Conservation (phyloP, 2,113 vertebrate species). For the Tragelaphus scriptus region DNA sequence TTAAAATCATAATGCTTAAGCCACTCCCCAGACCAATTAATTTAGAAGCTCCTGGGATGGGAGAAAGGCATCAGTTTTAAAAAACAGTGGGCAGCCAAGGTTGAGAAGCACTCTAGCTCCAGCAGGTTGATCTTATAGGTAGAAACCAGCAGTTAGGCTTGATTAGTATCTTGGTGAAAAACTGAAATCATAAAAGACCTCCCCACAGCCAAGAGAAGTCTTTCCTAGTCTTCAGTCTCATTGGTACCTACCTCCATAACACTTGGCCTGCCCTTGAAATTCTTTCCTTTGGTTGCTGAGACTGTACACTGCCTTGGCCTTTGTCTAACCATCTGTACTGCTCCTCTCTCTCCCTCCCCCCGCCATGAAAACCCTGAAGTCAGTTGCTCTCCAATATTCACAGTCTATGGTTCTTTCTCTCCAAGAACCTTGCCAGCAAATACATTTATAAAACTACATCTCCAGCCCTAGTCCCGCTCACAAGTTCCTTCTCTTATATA, state of each 20-base stretch:
- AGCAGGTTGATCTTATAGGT: not conserved
- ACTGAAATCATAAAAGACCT: not conserved
- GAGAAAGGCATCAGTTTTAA: not conserved
- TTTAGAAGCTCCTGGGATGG: not conserved
- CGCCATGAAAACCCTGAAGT: not conserved
- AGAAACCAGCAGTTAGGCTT: not conserved
- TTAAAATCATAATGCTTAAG: not conserved
- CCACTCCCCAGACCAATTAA: not conserved
- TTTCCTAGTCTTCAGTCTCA: not conserved
- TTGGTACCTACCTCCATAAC: not conserved
- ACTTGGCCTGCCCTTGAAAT: not conserved
- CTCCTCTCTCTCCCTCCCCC: not conserved
- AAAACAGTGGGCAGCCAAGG: not conserved
- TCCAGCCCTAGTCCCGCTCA: not conserved
- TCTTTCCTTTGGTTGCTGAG: not conserved
- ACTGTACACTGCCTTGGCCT: not conserved
- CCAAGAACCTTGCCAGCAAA: not conserved
- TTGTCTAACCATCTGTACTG: not conserved
- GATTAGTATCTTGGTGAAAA: not conserved
- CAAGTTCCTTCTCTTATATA: not conserved
- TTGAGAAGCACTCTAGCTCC: not conserved
- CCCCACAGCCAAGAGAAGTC: not conserved
- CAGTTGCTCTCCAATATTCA: not conserved
- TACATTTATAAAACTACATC: not conserved
- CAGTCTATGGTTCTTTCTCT: not conserved